Evolutionary conservation across 1,140 invertebrate species (phyloP), one percentile per base, ranked within the genome.

Genomic region (Maniola jurtina): DNA sequence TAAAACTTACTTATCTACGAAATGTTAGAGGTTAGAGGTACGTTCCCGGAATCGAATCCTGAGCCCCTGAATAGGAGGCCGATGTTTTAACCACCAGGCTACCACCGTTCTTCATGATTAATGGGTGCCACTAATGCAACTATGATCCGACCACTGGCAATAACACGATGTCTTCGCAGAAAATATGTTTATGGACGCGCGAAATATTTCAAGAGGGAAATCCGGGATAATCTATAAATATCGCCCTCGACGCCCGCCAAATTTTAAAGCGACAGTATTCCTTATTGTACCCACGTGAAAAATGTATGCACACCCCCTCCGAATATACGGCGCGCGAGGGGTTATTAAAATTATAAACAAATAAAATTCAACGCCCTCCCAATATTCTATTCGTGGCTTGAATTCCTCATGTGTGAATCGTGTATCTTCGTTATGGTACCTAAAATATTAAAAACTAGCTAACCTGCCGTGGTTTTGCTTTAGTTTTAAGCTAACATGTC

Each of bases 281-380:
- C 81, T 83, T 88, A 88, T 85, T 89, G 83, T 81, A 76, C 71
- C 69, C 66, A 64, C 60, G 75, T 71, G 84, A 85, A 88, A 89
- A 88, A 89, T 85, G 80, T 84, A 84, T 84, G 77, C 80, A 73
- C 78, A 81, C 82, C 85, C 83, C 76, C 62, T 45, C 57, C 72
- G 72, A 77, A 84, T 79, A 80, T 77, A 83, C 66, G 75, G 57
- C 64, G 73, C 71, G 78, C 65, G 68, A 72, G 68, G 82, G 83
- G 83, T 87, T 89, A 89, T 89, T 89, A 89, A 89, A 89, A 89
- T 89, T 87, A 89, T 86, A 87, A 89, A 88, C 85, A 89, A 89
- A 89, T 89, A 89, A 88, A 86, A 88, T 86, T 86, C 85, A 77
- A 76, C 71, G 78, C 75, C 64, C 80, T 80, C 83, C 80, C 77